Evolutionary conservation across 2,888 invertebrate genomes (phyloP), one percentile per base, ranked within the genome.

Genomic region (Mythimna albipuncta): DNA sequence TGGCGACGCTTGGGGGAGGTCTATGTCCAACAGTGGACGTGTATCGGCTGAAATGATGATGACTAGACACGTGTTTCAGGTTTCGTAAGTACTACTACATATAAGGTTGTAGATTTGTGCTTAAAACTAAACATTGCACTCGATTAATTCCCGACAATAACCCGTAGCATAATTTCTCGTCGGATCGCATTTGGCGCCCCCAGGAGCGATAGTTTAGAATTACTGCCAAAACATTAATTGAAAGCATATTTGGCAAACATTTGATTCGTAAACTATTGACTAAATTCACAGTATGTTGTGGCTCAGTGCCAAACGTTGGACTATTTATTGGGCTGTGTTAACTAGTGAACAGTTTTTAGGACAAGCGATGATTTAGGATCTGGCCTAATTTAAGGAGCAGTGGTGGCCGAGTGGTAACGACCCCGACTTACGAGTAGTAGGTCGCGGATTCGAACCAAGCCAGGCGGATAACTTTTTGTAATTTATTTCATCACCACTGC

Each of bases 241-340:
- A 81, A 81, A 76, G 81, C 57, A 41, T 76, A 81, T 81, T 81
- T 78, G 78, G 78, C 78, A 78, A 64, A 57, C 81, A 58, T 81
- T 66, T 69, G 81, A 69, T 81, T 69, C 64, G 78, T 62, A 75
- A 75, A 65, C 76, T 59, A 69, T 78, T 81, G 78, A 76, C 69
- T 70, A 59, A 80, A 69, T 66, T 75, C 76, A 67, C 64, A 66
- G 74, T 52, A 55, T 55, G 41, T 63, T 52, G 54, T 76, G 78
- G 65, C 69, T 44, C 11, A 0, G 26, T 57, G 81, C 78, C 78
- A 81, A 64, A 6, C 11, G 44, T 21, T 52, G 38, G 41, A 62
- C 19, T 38, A 41, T 75, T 55, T 55, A 65, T 67, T 61, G 7
- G 41, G n/a, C 1, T 26, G 3, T 64, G 55, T 50, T 57, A 70